Evolutionary conservation across 2,888 invertebrate genomes (phyloP).

Genomic region (Cephus rjabovi): DNA sequence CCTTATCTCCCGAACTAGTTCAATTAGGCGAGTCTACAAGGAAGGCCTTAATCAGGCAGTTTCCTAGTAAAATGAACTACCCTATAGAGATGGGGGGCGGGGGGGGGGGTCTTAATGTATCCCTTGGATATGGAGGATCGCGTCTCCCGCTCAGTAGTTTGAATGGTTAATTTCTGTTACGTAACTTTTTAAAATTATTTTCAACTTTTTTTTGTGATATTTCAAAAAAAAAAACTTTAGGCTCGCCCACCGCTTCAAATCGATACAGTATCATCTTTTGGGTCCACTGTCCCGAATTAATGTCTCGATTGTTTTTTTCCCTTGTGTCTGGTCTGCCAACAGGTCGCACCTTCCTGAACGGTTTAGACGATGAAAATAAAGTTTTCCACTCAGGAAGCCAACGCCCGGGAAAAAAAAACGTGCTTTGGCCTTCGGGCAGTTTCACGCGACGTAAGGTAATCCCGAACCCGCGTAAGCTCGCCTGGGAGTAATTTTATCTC

Average conservation of each 20-base stretch:
- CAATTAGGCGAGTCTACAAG: constrained; percentile 21
- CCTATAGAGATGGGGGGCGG: background rate
- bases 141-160: too few species aligned
- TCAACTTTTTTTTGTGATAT: too few species aligned
- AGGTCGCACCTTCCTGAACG: background rate
- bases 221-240: background rate
- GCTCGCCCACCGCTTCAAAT: too few species aligned
- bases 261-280: too few species aligned
- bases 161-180: too few species aligned
- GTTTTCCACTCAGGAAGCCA: background rate
- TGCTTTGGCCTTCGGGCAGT: background rate
- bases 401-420: background rate
- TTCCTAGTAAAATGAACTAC: constrained; percentile 5
- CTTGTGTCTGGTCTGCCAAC: background rate
- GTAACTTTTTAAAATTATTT: too few species aligned
- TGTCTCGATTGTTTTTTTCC: background rate
- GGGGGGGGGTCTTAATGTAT: constrained; percentile 17
- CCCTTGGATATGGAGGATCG: too few species aligned
- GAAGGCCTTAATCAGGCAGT: constrained; percentile 7
- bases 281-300: background rate
- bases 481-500: background rate
- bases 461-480: background rate
- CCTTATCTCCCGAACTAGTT: background rate
- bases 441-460: background rate
- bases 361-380: background rate